Conservation (phyloP, 2,113 vertebrate species). For the Triplophysa siluroides region DNA sequence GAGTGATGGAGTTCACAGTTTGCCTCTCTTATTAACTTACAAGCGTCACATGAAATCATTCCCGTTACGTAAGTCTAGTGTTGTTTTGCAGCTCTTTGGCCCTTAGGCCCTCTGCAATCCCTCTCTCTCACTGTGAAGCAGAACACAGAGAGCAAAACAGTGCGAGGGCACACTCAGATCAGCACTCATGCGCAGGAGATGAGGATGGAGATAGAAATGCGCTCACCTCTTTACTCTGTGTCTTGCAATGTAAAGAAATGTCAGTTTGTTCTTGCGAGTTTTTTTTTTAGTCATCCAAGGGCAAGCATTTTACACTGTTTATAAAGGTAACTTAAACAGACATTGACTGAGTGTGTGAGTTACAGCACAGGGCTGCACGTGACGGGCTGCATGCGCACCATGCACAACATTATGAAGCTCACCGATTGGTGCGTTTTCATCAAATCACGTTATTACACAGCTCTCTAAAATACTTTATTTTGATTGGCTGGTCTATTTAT, state of each 20-base stretch:
- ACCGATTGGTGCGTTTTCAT: neutral
- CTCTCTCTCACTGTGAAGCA: slow-evolving; percentile 58
- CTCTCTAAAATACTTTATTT: neutral
- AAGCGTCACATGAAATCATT: slow-evolving; percentile 33
- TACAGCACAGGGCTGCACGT: neutral
- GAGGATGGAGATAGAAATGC: slow-evolving; percentile 42
- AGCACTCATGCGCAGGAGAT: slow-evolving; percentile 7
- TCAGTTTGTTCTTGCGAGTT: neutral
- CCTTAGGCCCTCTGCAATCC: slow-evolving; percentile 1
- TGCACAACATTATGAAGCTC: neutral
- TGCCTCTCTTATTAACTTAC: slow-evolving; percentile 19
- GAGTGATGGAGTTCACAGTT: slow-evolving; percentile 3
- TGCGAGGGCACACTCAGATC: slow-evolving; percentile 57
- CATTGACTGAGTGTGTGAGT: neutral
- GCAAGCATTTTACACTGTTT: neutral
- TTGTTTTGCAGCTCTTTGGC: slow-evolving; percentile 43
- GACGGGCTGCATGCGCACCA: neutral
- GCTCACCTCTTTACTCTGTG: neutral
- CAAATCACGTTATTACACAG: neutral
- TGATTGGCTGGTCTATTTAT: neutral
- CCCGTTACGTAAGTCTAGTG: slow-evolving; percentile 45
- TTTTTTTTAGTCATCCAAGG: neutral
- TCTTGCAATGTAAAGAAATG: neutral
- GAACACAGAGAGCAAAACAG: slow-evolving; percentile 43
- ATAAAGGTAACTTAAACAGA: neutral